Evolutionary conservation across 2,888 invertebrate species (phyloP), one percentile per base, ranked within the genome.

Genomic region (Acleris sparsana): DNA sequence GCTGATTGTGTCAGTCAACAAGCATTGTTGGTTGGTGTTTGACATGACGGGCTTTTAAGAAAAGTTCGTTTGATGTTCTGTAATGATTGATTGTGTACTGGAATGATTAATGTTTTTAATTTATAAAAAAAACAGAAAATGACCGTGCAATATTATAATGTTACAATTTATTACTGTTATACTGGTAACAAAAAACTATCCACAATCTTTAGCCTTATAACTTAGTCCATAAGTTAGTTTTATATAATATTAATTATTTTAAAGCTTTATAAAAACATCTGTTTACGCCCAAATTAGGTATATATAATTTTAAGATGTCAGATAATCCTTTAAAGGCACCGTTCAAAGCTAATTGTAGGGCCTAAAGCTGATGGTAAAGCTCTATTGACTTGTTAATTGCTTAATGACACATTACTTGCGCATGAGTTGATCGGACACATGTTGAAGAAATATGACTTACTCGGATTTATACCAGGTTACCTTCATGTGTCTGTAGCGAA

Each of bases 341-440:
- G 59, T 20, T 51, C 25, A 46, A 20, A 53, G 29, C 51, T 58
- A 52, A 63, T 67, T 67, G 64, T 46, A 25, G 33, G 60, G 62
- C 75, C 72, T 73, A 75, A 76, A 63, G 58, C 49, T 67, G 60
- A 74, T 78, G 79, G 70, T 67, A 73, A 77, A 60, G 20, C 25
- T 51, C 52, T 72, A 71, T 73, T 74, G 70, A 72, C 71, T 76
- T 72, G 74, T 72, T 73, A 73, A 76, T 72, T 74, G 72, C 71
- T 52, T 25, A 48, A 58, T 46, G 18, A 39, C 6, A 22, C 49
- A 51, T 62, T 17, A 33, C 53, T 16, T 46, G 53, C 29, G 25
- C 53, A 29, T 9, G 53, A 29, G 7, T 49, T 46, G 53, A 62
- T 62, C 46, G 53, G 22, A 43, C 17, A 43, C 17, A 48, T 39